Conservation (phyloP, 1,140 invertebrate genomes). For the Brachionus plicatilis region DNA sequence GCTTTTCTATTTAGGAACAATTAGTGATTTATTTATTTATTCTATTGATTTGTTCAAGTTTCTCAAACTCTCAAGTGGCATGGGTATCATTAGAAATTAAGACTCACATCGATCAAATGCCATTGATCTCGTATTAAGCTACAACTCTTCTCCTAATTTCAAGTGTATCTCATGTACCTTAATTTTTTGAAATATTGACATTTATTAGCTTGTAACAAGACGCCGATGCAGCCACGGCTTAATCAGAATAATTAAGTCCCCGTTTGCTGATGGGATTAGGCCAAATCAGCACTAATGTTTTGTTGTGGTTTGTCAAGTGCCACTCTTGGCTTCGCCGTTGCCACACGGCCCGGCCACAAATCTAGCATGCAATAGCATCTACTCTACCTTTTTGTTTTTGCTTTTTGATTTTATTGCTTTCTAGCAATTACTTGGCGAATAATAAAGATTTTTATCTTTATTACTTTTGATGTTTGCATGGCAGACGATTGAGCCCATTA, state of each 20-base stretch:
- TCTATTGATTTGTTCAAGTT: background rate
- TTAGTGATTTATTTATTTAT: slow-evolving; percentile 22
- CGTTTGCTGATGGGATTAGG: background rate
- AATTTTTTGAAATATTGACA: slow-evolving; percentile 7
- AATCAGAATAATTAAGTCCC: background rate
- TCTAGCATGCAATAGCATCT: background rate
- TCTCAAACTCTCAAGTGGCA: background rate
- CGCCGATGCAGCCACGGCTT: background rate
- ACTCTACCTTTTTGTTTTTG: no score
- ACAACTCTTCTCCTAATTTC: background rate
- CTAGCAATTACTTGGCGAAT: slow-evolving; percentile 2
- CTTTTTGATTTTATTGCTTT: background rate
- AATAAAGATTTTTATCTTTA: background rate
- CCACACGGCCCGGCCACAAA: background rate
- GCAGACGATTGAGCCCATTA: background rate
- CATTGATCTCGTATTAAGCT: slow-evolving; percentile 11
- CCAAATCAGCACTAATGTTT: background rate
- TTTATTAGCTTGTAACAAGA: slow-evolving; percentile 25
- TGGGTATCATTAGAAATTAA: slow-evolving; percentile 23
- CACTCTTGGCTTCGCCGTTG: slow-evolving; percentile 2
- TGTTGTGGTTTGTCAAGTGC: slow-evolving; percentile 8
- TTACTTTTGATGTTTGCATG: background rate
- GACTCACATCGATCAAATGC: background rate
- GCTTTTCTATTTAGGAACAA: background rate
- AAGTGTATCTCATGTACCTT: slow-evolving; percentile 23